These are phyloP conservation scores for Epizoanthus ramosus DNA, from an alignment of 92 coral and sea anemone genomes.

Conservation along the genomic window DNA sequence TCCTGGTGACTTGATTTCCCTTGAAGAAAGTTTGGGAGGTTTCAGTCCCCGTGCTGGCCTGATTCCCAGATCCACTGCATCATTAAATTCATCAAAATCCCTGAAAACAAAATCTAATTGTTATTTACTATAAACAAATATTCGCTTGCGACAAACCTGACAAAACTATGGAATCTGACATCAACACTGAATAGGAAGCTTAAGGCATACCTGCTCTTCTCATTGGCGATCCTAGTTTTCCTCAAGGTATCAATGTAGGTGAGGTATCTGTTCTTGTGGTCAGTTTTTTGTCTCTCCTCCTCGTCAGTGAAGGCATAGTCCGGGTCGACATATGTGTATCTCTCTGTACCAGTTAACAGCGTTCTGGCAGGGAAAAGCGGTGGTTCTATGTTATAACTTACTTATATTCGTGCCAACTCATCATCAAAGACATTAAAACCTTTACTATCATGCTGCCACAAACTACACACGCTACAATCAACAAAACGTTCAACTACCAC, in stretches of 20 bases:
- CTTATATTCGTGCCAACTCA: not conserved
- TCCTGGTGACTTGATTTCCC: slow-evolving; percentile 60
- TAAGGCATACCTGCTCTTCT: slow-evolving; percentile 72
- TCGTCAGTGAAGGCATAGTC: slow-evolving; percentile 93
- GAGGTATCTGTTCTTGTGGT: slow-evolving; percentile 83
- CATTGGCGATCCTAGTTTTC: slow-evolving; percentile 53
- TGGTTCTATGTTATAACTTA: not conserved
- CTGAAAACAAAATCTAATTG: slow-evolving; percentile 37
- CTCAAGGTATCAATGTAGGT: slow-evolving; percentile 77
- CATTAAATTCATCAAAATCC: slow-evolving; percentile 72
- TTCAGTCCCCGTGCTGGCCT: slow-evolving; percentile 81
- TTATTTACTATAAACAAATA: not conserved
- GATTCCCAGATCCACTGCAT: slow-evolving; percentile 82
- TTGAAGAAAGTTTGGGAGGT: slow-evolving; percentile 76
- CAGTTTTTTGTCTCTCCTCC: slow-evolving; percentile 67
- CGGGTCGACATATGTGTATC: slow-evolving; percentile 94
- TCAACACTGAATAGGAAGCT: not conserved
- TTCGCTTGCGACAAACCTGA: no score
- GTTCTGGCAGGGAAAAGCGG: slow-evolving; percentile 54
- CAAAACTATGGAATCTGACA: not conserved
- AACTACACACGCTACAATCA: no score
- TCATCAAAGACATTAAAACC: no score
- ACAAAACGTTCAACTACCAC: no score
- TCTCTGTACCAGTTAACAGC: slow-evolving; percentile 81
- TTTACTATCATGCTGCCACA: no score